These are phyloP conservation scores for Haemorhous mexicanus DNA, from an alignment of 2,113 vertebrate species.

Conservation along the genomic window DNA sequence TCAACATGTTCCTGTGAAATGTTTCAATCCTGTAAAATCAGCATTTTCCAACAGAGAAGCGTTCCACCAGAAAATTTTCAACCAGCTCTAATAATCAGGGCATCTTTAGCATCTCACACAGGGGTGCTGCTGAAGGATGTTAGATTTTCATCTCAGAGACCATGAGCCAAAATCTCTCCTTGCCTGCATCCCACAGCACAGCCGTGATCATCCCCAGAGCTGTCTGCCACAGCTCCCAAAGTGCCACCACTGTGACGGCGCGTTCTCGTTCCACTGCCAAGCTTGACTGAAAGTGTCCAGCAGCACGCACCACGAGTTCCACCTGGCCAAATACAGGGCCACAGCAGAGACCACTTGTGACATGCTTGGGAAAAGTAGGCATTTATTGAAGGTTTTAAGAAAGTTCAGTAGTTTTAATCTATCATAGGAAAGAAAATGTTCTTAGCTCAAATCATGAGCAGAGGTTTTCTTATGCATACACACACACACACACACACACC, in stretches of 20 bases:
- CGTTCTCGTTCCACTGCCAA: neutral
- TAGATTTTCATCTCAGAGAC: neutral
- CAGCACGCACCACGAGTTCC: fast-evolving
- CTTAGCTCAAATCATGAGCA: neutral
- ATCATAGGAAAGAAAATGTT: neutral
- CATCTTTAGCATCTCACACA: neutral
- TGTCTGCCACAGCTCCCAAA: fast-evolving
- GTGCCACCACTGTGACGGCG: fast-evolving
- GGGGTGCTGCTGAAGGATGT: neutral
- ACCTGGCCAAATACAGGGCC: neutral
- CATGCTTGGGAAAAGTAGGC: neutral
- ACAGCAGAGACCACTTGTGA: neutral
- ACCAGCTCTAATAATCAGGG: neutral
- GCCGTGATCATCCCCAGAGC: neutral
- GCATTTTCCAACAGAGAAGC: slow-evolving; percentile 13
- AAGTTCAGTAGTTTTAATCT: neutral
- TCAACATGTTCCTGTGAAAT: slow-evolving; percentile 38
- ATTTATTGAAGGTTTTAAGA: neutral
- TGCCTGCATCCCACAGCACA: fast-evolving
- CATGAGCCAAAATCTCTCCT: neutral
- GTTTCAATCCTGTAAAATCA: slow-evolving; percentile 33
- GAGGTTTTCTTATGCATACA: neutral
- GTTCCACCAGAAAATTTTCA: slow-evolving; percentile 7
- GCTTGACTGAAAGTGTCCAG: too few relatives aligned
- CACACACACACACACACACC: too few relatives aligned